Evolutionary conservation across 2,888 invertebrate species (phyloP), one percentile per base, ranked within the genome.

Genomic region (Siphlonurus alternatus): DNA sequence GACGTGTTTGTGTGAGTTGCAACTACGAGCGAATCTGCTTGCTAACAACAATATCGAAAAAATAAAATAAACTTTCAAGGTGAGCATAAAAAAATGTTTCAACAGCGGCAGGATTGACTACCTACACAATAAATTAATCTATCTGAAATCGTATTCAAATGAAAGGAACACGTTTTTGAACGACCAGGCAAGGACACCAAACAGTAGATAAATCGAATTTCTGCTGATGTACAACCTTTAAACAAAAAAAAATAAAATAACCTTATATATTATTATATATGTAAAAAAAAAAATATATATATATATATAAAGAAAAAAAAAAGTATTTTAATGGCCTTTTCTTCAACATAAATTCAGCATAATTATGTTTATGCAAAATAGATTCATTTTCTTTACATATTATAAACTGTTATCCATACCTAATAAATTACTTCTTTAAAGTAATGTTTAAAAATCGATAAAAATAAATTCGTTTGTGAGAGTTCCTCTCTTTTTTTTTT

Each of bases 81-180:
- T 38, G 38, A 38, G 38, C 38, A 38, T 15, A 38, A 38, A 38
- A 38, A 38, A 38, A 38, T 38, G 5, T 38, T 38, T 38, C 15
- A 38, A 38, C 38, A 38, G 15, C 38, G 15, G 38, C 38, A 38
- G 38, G 38, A 10, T 18, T n/a, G 7, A 20, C 56, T 56, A 56
- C 56, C 56, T 56, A 56, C 56, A 56, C 56, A 56, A 56, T 56
- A 56, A 56, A 56, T 56, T 56, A 56, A 56, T 56, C 56, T 22
- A 22, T 22, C 56, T n/a, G 56, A n/a, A 22, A 56, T 56, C 22
- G 56, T 56, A 56, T 56, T 56, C 56, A 56, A 56, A 56, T 56
- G 56, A 20, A 38, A n/a, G 56, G 22, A 56, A 56, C 56, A 56
- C 56, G 56, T 56, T 22, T 22, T 38, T 38, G 38, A 38, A 38